Conservation (phyloP, 2,113 vertebrate genomes). For the Ictidomys tridecemlineatus region DNA sequence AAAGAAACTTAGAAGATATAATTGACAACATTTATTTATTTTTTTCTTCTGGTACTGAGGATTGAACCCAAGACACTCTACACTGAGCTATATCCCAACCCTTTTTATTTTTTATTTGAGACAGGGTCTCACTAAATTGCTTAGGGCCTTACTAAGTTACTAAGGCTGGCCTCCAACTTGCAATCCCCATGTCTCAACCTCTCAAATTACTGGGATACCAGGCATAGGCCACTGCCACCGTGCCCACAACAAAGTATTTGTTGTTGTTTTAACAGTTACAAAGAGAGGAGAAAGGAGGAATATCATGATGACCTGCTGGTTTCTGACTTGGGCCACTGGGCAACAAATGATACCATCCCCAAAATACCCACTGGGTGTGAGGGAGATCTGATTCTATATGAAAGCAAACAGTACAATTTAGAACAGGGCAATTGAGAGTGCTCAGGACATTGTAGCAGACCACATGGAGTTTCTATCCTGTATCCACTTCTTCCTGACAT, state of each 20-base stretch:
- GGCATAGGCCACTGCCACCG: no score
- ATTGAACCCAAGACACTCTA: no score
- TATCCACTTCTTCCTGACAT: background rate
- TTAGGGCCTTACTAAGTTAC: no score
- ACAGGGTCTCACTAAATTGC: no score
- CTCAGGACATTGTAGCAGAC: background rate
- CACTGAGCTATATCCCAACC: no score
- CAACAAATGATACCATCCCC: background rate
- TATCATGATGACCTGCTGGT: background rate
- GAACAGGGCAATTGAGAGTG: background rate
- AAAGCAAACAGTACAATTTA: background rate
- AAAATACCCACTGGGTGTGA: background rate
- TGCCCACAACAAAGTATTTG: no score
- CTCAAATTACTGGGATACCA: no score
- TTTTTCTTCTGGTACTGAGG: no score
- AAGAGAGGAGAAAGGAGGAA: background rate
- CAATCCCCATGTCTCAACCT: no score
- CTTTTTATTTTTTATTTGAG: no score
- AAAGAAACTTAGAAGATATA: background rate
- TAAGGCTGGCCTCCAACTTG: no score
- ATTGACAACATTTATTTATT: background rate
- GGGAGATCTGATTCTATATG: conserved; percentile 9
- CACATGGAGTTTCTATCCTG: background rate
- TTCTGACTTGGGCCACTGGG: background rate
- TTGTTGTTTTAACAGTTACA: background rate